phyloP scores from a whole-genome alignment of 2,888 invertebrate species.

The Sarcophaga caerulescens region DNA sequence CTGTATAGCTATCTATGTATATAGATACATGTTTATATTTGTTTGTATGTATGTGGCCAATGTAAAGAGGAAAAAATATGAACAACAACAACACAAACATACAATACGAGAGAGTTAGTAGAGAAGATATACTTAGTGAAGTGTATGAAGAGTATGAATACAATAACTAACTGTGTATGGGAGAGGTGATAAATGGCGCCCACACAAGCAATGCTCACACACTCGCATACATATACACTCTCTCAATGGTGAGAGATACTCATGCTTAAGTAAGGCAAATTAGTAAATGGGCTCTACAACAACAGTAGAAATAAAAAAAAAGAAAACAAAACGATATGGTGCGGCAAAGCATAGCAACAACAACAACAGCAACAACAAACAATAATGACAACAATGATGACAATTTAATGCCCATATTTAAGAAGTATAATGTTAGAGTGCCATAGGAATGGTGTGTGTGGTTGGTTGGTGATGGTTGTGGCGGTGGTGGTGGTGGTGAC shows the following conservation, averaged over 20 bases:
- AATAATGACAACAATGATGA: constrained; percentile 60
- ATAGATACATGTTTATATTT: too few relatives aligned
- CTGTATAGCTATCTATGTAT: constrained; percentile 1
- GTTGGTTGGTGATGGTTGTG: background rate
- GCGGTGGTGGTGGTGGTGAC: constrained; percentile 43
- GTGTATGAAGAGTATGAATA: constrained; percentile 39
- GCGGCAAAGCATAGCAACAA: constrained; percentile 40
- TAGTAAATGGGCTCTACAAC: constrained; percentile 2
- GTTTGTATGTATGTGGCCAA: constrained; percentile 54
- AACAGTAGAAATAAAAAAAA: background rate
- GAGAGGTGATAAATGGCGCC: constrained; percentile 76
- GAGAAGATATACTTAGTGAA: background rate
- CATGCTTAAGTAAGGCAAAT: background rate
- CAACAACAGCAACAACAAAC: background rate
- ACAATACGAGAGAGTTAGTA: constrained; percentile 50
- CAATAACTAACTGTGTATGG: constrained; percentile 40
- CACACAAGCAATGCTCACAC: constrained; percentile 71
- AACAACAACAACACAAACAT: constrained; percentile 16
- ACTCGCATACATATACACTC: constrained; percentile 1
- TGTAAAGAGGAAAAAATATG: constrained; percentile 48
- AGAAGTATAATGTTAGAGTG: background rate
- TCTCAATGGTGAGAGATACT: constrained; percentile 2
- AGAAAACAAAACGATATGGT: constrained; percentile 35
- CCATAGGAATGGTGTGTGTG: background rate
- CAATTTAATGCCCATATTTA: constrained; percentile 46